Base-by-base conservation (phyloP, 2,888 invertebrate species). In the Callimorpha dominula region DNA sequence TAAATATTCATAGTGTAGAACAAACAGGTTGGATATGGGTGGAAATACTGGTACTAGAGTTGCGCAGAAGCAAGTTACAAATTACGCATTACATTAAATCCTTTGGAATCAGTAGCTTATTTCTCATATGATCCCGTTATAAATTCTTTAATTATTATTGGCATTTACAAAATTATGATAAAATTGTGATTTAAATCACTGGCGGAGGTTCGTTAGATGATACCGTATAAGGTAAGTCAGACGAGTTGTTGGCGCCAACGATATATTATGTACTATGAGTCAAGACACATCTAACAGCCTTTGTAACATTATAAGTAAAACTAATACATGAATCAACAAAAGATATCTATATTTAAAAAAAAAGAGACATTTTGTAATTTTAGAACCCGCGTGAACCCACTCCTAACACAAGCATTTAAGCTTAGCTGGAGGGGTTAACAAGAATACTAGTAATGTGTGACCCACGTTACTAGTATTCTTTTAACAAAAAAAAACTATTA, bases 191-290 rank as follows among this genome's bases (percentile, higher is more conserved):
- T 81, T 73, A 78, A 79, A 81, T 82, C 83, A 84, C 78, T 78
- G 81, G 84, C 76, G 74, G 82, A 81, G 80, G 78, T 83, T 86
- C 85, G 86, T 87, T 86, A 87, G 84, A 84, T 81, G 80, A 70
- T 68, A 70, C 90, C 85, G 78, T 90, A 91, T 88, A 91, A 78
- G 89, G 89, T 76, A 74, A 79, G 73, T 46, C 81, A 83, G 85
- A 82, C 79, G 79, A 78, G 77, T 84, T 80, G 86, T 81, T 86
- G 92, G 92, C 91, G 91, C 91, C 91, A 89, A 88, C 88, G 89
- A 88, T 90, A 87, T 85, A 85, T 86, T 84, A 31, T 31, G 31
- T 31, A 86, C 85, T 86, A 86, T 85, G 86, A 80, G 78, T 85
- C 84, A 82, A 84, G 77, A 82, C 76, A 86, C 82, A 83, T 83